A percentile compares a stretch with the other conserved stretches of the same genome.
Conservation (phyloP, 2,888 invertebrate genomes). For the Athalia cordata region DNA sequence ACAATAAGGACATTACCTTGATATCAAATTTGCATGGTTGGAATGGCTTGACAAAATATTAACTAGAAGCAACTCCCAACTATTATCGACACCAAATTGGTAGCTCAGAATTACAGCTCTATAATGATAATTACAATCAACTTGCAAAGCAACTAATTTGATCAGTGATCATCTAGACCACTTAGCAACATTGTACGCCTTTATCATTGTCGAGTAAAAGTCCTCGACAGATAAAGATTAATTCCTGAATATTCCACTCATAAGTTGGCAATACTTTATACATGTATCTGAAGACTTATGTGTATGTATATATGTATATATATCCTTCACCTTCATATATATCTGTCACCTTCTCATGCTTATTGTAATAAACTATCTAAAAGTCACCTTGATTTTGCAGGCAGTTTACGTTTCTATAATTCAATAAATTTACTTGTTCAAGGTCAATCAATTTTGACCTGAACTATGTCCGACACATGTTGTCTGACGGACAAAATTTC, state of each 20-base stretch:
- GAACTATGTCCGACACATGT: slow-evolving; percentile 15
- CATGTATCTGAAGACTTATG: no score
- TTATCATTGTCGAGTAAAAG: background rate
- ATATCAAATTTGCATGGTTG: no score
- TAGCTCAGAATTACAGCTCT: background rate
- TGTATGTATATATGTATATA: no score
- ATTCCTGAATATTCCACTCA: background rate
- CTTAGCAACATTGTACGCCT: background rate
- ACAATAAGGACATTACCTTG: no score
- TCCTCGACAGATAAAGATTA: background rate
- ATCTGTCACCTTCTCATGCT: background rate
- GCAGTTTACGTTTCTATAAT: slow-evolving; percentile 3
- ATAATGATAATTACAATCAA: background rate
- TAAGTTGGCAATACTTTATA: background rate
- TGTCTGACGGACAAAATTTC: background rate
- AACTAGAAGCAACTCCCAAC: no score
- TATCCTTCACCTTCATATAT: no score
- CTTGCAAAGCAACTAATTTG: no score
- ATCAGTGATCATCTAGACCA: background rate
- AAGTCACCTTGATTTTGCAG: background rate
- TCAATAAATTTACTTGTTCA: slow-evolving; percentile 7
- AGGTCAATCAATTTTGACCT: slow-evolving; percentile 28
- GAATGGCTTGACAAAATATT: no score
- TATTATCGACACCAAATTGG: no score
- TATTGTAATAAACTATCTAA: background rate